phyloP scores from a whole-genome alignment of 2,888 invertebrate species.

The Drosophila mulleri region DNA sequence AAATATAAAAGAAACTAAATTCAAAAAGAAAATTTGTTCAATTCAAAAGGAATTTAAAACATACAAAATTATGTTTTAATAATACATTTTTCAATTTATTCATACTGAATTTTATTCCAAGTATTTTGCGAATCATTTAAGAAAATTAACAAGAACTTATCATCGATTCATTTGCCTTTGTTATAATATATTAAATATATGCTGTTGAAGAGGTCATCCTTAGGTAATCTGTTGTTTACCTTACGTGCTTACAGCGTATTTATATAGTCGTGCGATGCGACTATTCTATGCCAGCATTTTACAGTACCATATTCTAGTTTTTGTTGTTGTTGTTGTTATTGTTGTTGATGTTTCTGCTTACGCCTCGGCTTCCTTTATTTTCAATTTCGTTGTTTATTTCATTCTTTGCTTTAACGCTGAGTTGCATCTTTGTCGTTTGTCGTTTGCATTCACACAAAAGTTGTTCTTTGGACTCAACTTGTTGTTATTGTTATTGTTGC shows the following conservation, averaged over 20 bases:
- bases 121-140: too few relatives aligned
- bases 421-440: conserved; percentile 29
- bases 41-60: too few relatives aligned
- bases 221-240: not conserved
- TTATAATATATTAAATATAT: too few relatives aligned
- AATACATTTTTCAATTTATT: too few relatives aligned
- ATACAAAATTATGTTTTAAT: too few relatives aligned
- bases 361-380: conserved; percentile 26
- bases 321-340: not conserved
- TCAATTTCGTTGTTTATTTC: conserved; percentile 1
- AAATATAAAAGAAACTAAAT: too few relatives aligned
- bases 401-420: conserved; percentile 15
- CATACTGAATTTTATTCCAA: too few relatives aligned
- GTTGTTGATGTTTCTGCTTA: conserved; percentile 17
- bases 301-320: conserved; percentile 16
- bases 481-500: conserved; percentile 2
- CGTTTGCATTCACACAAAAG: conserved; percentile 20
- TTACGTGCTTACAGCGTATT: conserved; percentile 10
- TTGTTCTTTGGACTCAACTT: conserved; percentile 13
- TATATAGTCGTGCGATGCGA: conserved; percentile 10
- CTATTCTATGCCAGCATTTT: conserved; percentile 1
- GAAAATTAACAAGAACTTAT: too few relatives aligned
- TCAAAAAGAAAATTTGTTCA: too few relatives aligned
- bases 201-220: too few relatives aligned
- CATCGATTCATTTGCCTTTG: too few relatives aligned